Evolutionary conservation across 2,888 invertebrate genomes (phyloP).

Genomic region (Netelia melanura): DNA sequence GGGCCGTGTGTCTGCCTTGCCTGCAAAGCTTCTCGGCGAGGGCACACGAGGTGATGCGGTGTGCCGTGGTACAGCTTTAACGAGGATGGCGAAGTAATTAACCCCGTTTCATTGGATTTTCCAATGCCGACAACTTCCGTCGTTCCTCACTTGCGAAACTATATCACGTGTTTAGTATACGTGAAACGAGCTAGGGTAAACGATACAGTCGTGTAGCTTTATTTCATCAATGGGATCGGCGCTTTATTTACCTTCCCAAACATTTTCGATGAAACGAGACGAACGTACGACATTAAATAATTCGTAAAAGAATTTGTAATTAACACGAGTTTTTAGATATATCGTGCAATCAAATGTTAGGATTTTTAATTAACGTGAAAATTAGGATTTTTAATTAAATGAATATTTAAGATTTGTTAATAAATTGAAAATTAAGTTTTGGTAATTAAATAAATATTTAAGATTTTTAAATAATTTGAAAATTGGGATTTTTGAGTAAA

Average conservation of each 20-base stretch:
- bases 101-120: conserved; percentile 78
- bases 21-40: not conserved
- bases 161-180: conserved; percentile 9
- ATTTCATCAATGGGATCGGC: not conserved
- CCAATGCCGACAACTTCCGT: conserved; percentile 55
- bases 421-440: too few species aligned
- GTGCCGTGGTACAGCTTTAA: conserved; percentile 65
- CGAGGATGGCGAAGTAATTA: conserved; percentile 76
- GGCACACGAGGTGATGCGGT: conserved; percentile 37
- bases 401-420: too few species aligned
- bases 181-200: not conserved
- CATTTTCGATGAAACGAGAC: not conserved
- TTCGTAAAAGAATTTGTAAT: not conserved
- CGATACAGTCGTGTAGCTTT: not conserved
- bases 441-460: too few species aligned
- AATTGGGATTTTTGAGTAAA: too few species aligned
- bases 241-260: not conserved
- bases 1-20: conserved; percentile 27
- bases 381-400: too few species aligned
- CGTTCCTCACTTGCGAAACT: conserved; percentile 1
- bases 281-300: not conserved
- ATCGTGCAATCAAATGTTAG: too few species aligned
- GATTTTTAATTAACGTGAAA: too few species aligned
- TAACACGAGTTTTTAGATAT: not conserved
- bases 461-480: too few species aligned